Conservation (phyloP, 2,113 vertebrate species). For the Oryctolagus cuniculus region DNA sequence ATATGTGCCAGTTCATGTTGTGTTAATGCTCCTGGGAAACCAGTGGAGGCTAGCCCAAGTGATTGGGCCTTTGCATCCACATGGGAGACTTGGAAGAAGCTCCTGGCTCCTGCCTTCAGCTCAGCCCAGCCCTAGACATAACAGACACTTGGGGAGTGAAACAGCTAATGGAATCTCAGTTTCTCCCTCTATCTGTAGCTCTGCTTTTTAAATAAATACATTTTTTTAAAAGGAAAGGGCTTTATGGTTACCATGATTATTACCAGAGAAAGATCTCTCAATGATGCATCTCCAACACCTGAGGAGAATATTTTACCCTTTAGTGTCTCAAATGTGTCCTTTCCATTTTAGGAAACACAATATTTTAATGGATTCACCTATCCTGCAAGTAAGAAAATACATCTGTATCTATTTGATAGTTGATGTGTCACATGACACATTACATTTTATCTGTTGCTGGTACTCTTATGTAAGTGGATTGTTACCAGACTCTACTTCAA, state of each 20-base stretch:
- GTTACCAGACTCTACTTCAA: conserved; percentile 32
- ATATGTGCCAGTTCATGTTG: no score
- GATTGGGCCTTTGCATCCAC: no score
- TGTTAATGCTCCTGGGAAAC: no score
- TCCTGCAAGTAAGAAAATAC: neutral
- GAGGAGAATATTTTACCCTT: neutral
- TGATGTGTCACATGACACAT: neutral
- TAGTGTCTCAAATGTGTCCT: neutral
- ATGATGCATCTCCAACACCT: neutral
- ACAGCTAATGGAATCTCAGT: no score
- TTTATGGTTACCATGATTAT: neutral
- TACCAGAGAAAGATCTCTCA: neutral
- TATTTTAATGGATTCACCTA: neutral
- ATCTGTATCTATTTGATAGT: neutral
- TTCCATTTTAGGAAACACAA: conserved; percentile 45
- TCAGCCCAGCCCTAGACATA: no score
- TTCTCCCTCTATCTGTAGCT: no score
- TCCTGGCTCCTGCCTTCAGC: no score
- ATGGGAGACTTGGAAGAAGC: no score
- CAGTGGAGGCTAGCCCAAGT: no score
- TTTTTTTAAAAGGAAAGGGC: no score
- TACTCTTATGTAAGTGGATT: conserved; percentile 17
- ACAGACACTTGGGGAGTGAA: no score
- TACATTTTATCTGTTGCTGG: conserved; percentile 17
- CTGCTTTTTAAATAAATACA: no score